These are phyloP conservation scores for Tetragnatha montana DNA, from an alignment of 2,888 invertebrate species.

Conservation along the genomic window DNA sequence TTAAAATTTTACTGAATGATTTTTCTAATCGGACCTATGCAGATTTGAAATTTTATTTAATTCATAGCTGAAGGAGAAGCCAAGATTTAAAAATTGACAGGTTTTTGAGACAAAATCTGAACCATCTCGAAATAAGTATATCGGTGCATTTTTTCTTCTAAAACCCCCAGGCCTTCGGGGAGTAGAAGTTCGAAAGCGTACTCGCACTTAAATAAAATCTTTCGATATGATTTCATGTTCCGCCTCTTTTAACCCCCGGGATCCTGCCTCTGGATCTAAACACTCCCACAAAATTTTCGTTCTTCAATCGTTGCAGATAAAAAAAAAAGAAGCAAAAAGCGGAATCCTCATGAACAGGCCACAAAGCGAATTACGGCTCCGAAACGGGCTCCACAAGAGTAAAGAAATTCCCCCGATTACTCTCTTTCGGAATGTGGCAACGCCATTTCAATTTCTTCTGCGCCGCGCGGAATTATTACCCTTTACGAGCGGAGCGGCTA, in stretches of 20 bases:
- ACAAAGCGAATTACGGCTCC: conserved; percentile 28
- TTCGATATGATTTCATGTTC: no score
- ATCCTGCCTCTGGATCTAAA: neutral
- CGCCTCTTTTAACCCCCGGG: neutral
- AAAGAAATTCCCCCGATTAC: conserved; percentile 62
- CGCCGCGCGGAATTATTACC: conserved; percentile 66
- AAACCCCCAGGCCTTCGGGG: no score
- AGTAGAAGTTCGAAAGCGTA: no score
- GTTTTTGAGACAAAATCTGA: no score
- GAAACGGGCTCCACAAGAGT: conserved; percentile 51
- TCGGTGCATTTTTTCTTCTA: no score
- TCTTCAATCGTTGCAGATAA: neutral
- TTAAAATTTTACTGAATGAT: no score
- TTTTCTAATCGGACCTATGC: no score
- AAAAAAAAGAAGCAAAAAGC: neutral
- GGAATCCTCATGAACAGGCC: neutral
- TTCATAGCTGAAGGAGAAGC: no score
- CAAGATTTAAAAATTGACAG: no score
- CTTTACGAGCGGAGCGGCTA: conserved; percentile 54
- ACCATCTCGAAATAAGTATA: no score
- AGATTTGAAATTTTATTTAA: no score
- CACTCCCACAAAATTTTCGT: neutral
- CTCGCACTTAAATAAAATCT: no score
- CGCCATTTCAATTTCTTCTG: conserved; percentile 67
- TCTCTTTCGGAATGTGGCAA: conserved; percentile 18